Evolutionary conservation across 2,888 invertebrate genomes (phyloP).

Genomic region (Macrophya alboannulata): DNA sequence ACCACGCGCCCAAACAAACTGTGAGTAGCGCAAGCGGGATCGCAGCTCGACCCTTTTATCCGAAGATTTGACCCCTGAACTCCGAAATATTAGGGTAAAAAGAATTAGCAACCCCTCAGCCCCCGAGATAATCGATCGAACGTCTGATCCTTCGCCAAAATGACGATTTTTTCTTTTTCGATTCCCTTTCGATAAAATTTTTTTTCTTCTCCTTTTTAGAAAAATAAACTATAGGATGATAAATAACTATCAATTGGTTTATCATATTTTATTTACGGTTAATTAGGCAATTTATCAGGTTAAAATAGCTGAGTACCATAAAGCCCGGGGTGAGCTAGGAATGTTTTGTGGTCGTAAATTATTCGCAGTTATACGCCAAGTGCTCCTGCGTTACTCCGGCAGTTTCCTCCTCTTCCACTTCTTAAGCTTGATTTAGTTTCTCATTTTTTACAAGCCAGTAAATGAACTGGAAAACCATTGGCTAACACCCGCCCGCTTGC

Average conservation of each 20-base stretch:
- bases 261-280: background rate
- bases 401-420: conserved; percentile 53
- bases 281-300: conserved; percentile 35
- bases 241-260: background rate
- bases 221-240: background rate
- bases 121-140: background rate
- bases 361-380: conserved; percentile 11
- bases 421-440: conserved; percentile 55
- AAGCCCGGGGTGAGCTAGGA: background rate
- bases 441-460: conserved; percentile 15
- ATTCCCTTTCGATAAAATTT: background rate
- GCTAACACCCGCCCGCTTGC: conserved; percentile 5
- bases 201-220: background rate
- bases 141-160: background rate
- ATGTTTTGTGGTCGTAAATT: conserved; percentile 31
- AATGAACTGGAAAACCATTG: conserved; percentile 39
- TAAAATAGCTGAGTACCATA: background rate
- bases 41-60: conserved; percentile 51
- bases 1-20: conserved; percentile 90
- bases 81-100: conserved; percentile 29
- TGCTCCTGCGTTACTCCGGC: background rate
- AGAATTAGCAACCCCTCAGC: conserved; percentile 24
- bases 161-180: background rate
- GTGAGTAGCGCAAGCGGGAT: conserved; percentile 82
- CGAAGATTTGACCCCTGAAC: conserved; percentile 53